Evolutionary conservation across 2,888 invertebrate genomes (phyloP), one percentile per base, ranked within the genome.

Genomic region (Xestia xanthographa): DNA sequence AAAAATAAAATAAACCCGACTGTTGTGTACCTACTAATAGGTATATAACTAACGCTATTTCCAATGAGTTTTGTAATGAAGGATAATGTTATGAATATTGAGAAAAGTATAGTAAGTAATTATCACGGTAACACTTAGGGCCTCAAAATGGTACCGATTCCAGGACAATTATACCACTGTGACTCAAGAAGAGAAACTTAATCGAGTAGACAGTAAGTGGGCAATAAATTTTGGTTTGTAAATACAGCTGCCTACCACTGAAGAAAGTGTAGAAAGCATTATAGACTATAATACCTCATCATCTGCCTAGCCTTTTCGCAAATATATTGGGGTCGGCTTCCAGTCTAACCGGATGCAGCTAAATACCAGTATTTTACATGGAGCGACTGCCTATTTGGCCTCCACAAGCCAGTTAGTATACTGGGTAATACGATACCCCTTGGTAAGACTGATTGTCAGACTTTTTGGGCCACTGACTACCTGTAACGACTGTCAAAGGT

Each of bases 101-200:
- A 12, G 2, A 50, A 63, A 29, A 8, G 22, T 5, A 50, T 5
- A 50, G 26, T 9, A n/a, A 68, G 26, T 11, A n/a, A 72, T 53
- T 41, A 43, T 41, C 22, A 41, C 5, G 17, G 22, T 41, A 72
- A 38, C 41, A 41, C 11, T 48, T 29, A 5, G 45, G n/a, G 60
- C 29, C 45, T 65, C 4, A 53, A 63, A 34, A n/a, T 58, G 20
- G 20, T 58, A 29, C 58, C 29, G 29, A 58, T 29, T 58, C 0
- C 58, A 20, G 17, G 29, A 8, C 29, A 58, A 45, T 45, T 70
- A 34, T n/a, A 62, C 11, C 17, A 34, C 34, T 45, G 34, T 17
- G 70, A 12, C 43, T 70, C 70, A n/a, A 34, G 45, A 62, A 43
- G 34, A 45, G 62, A 20, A 45, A 75, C 45, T 29, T 65, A 53